Percentiles rank a stretch among this genome's conserved stretches.
phyloP scores from a whole-genome alignment of 2,797 vertebrate species.

The Pampus argenteus region DNA sequence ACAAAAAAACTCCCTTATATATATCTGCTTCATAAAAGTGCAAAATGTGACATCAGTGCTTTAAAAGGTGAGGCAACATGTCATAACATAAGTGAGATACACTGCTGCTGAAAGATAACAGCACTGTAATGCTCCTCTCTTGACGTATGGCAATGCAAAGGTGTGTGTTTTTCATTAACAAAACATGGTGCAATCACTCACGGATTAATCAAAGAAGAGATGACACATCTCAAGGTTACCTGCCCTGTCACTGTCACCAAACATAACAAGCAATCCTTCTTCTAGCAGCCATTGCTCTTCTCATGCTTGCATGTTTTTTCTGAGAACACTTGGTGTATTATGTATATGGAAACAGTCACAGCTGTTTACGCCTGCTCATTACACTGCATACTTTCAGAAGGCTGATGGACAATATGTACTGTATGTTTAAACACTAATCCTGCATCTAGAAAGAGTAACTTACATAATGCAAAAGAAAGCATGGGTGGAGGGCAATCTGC shows the following conservation, averaged over 20 bases:
- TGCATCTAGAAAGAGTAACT: conserved; percentile 20
- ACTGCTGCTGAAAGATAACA: not conserved
- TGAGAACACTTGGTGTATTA: conserved; percentile 12
- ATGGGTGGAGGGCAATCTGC: conserved; percentile 16
- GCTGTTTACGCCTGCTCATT: conserved; percentile 23
- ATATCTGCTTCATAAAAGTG: not conserved
- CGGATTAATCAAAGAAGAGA: conserved; percentile 23
- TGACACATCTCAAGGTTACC: conserved; percentile 5
- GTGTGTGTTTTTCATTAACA: conserved; percentile 18
- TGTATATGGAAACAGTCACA: conserved; percentile 6
- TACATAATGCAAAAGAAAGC: conserved; percentile 21
- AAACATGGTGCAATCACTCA: not conserved
- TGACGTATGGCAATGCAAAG: not conserved
- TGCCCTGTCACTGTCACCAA: conserved; percentile 2
- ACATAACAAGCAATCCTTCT: conserved; percentile 6
- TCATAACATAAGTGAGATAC: conserved; percentile 4
- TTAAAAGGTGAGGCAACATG: conserved; percentile 14
- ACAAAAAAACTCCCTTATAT: not conserved
- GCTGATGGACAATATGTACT: conserved; percentile 10
- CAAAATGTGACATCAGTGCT: not conserved
- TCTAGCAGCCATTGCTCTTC: not conserved
- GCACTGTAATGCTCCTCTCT: not conserved
- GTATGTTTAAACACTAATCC: conserved; percentile 31
- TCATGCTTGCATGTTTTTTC: not conserved
- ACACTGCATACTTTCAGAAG: conserved; percentile 20